Conservation (phyloP, 1,140 invertebrate genomes). For the Lysiphlebus fabarum region DNA sequence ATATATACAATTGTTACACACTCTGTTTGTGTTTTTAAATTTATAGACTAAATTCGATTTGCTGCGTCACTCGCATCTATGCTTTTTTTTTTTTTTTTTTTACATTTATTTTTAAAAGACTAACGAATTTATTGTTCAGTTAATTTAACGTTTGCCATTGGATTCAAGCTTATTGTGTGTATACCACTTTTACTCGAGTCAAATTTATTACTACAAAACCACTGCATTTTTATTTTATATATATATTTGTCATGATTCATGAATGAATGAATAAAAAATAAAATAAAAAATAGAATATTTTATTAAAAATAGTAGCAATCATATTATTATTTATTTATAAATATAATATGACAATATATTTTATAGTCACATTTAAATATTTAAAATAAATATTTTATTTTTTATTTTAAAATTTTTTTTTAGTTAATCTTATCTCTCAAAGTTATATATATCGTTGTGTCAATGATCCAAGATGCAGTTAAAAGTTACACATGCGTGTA, state of each 20-base stretch:
- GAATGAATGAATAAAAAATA: no score
- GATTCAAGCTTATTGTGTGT: slow-evolving; percentile 17
- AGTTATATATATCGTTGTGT: no score
- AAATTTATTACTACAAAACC: slow-evolving; percentile 18
- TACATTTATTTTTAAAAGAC: slow-evolving; percentile 7
- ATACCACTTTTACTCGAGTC: slow-evolving; percentile 6
- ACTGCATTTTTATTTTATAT: not conserved
- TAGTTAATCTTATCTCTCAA: slow-evolving; percentile 17
- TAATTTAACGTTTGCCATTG: slow-evolving; percentile 17
- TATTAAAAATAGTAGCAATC: not conserved
- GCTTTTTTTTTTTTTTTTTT: no score
- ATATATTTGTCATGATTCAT: no score
- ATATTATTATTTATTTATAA: not conserved
- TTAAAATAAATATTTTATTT: not conserved
- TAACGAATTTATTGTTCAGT: slow-evolving; percentile 27
- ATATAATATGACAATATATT: slow-evolving; percentile 4
- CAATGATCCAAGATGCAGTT: slow-evolving; percentile 18
- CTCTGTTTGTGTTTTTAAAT: slow-evolving; percentile 12
- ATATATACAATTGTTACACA: slow-evolving; percentile 6
- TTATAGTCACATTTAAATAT: not conserved
- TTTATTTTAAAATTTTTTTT: slow-evolving; percentile 5
- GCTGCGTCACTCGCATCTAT: slow-evolving; percentile 3
- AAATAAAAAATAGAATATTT: no score
- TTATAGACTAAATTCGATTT: slow-evolving; percentile 4
- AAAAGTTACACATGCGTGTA: not conserved